Evolutionary conservation across 2,888 invertebrate genomes (phyloP).

Genomic region (Zygogramma bicolorata): DNA sequence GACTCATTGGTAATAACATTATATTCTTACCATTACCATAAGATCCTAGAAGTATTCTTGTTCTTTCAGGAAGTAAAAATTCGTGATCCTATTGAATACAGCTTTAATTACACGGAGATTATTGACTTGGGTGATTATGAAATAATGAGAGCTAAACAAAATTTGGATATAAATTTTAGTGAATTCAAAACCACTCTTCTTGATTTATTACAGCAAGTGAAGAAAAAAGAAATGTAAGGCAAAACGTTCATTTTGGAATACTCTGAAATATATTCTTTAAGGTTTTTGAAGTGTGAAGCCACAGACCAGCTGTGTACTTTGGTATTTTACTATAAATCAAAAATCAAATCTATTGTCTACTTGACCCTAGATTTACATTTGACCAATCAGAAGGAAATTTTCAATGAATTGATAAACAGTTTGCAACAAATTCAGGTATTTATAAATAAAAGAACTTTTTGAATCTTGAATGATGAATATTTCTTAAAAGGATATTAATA

Average conservation of each 20-base stretch:
- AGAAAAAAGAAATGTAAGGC: slow-evolving; percentile 56
- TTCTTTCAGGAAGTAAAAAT: slow-evolving; percentile 59
- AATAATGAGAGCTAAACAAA: slow-evolving; percentile 59
- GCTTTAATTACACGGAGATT: slow-evolving; percentile 60
- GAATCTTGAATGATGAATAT: slow-evolving; percentile 3
- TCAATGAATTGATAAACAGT: slow-evolving; percentile 60
- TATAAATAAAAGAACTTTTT: slow-evolving; percentile 11
- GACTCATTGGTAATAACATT: slow-evolving; percentile 52
- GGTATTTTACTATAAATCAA: slow-evolving; percentile 62
- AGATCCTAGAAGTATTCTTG: slow-evolving; percentile 16
- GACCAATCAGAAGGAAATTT: slow-evolving; percentile 62
- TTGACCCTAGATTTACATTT: slow-evolving; percentile 59
- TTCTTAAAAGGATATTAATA: slow-evolving; percentile 42
- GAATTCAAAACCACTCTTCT: slow-evolving; percentile 62
- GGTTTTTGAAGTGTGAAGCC: slow-evolving; percentile 59
- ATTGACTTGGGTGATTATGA: slow-evolving; percentile 60
- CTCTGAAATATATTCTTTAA: slow-evolving; percentile 38
- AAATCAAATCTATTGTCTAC: slow-evolving; percentile 62
- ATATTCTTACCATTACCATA: no score
- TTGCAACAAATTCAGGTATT: slow-evolving; percentile 55
- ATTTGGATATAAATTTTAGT: slow-evolving; percentile 61
- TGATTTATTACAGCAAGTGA: slow-evolving; percentile 59
- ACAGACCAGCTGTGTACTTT: slow-evolving; percentile 55
- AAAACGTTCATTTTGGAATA: no score
- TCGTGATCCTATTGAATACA: slow-evolving; percentile 56